A percentile compares a stretch with the other conserved stretches of the same genome.
These are phyloP conservation scores for Corythornis cristatus DNA, from an alignment of 2,113 vertebrate species.

Conservation along the genomic window DNA sequence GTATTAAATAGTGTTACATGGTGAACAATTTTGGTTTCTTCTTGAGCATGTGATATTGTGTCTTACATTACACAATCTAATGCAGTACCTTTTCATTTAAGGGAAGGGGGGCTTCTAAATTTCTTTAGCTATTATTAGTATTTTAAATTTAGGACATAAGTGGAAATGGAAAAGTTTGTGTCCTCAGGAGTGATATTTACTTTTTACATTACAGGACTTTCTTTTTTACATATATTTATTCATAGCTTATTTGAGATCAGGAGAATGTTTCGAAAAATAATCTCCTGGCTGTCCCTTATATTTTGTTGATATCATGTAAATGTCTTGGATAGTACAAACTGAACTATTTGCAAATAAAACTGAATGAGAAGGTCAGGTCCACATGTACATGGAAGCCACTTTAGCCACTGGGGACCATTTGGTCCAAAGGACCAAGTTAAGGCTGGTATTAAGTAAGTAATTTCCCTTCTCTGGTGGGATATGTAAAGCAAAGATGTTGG, in stretches of 20 bases:
- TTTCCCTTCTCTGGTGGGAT: neutral
- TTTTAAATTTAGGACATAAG: neutral
- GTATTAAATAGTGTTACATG: neutral
- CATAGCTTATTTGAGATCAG: neutral
- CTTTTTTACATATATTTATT: neutral
- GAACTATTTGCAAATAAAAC: neutral
- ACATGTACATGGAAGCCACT: fast-evolving
- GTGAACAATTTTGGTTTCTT: neutral
- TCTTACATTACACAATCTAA: neutral
- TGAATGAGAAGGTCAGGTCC: neutral
- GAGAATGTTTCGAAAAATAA: neutral
- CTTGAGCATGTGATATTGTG: neutral
- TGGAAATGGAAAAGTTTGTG: neutral
- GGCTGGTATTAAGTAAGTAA: neutral
- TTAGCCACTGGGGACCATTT: neutral
- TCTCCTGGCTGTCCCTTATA: neutral
- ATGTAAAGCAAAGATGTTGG: neutral
- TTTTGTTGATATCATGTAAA: neutral
- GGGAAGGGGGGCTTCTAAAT: neutral
- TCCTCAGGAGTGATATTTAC: neutral
- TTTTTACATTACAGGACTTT: neutral
- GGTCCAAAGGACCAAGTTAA: neutral
- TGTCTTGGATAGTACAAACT: neutral
- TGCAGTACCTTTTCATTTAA: neutral
- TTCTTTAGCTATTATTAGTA: neutral